A percentile compares a stretch with the other conserved stretches of the same genome.
Evolutionary conservation across 2,113 vertebrate genomes (phyloP).

Genomic region (Xenopus tropicalis): DNA sequence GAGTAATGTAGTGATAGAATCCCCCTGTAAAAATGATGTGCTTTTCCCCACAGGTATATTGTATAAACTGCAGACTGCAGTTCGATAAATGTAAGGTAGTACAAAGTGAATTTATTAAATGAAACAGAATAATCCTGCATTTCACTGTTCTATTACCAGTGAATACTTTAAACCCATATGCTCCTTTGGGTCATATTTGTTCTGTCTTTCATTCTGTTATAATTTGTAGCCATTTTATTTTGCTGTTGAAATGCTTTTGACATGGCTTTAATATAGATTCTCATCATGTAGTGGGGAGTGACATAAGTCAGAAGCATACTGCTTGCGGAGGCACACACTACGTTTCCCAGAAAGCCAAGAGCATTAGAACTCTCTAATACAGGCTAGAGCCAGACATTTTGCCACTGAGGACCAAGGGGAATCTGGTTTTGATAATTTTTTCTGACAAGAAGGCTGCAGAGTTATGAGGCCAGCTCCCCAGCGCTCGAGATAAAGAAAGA

Average conservation of each 20-base stretch:
- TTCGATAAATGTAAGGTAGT: too few relatives aligned
- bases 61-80: too few relatives aligned
- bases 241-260: slow-evolving; percentile 47
- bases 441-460: slow-evolving; percentile 36
- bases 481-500: slow-evolving; percentile 31
- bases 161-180: neutral
- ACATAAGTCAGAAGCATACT: slow-evolving; percentile 48
- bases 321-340: slow-evolving; percentile 51
- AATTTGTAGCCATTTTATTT: slow-evolving; percentile 43
- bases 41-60: too few relatives aligned
- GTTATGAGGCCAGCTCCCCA: slow-evolving; percentile 25
- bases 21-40: too few relatives aligned
- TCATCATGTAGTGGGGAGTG: slow-evolving; percentile 49
- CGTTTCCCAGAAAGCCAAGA: slow-evolving; percentile 56
- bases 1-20: too few relatives aligned
- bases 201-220: slow-evolving; percentile 20
- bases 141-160: too few relatives aligned
- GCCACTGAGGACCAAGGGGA: slow-evolving; percentile 37
- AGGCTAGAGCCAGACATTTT: slow-evolving; percentile 39
- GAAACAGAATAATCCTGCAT: too few relatives aligned
- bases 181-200: slow-evolving; percentile 47
- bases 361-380: slow-evolving; percentile 74
- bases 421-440: slow-evolving; percentile 43
- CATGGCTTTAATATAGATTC: slow-evolving; percentile 37
- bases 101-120: too few relatives aligned